phyloP scores from a whole-genome alignment of 2,888 invertebrate species.

The Macaria notata region DNA sequence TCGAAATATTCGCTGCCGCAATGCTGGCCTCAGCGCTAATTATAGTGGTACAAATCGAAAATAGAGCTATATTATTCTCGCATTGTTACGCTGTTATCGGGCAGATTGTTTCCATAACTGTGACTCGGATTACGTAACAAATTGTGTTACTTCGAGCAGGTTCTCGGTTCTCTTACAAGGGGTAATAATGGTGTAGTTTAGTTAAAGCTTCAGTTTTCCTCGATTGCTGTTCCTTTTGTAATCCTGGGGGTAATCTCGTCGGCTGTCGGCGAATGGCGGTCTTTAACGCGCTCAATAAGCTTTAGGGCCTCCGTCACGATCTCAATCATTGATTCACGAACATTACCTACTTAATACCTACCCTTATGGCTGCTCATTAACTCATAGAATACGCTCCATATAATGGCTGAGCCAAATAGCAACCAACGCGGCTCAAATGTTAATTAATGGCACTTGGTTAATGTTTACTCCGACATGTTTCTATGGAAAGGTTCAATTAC shows the following conservation, averaged over 20 bases:
- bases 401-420: no score
- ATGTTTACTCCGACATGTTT: no score
- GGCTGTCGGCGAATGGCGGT: conserved; percentile 48
- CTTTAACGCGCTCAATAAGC: conserved; percentile 48
- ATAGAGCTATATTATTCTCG: conserved; percentile 53
- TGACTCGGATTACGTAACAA: conserved; percentile 55
- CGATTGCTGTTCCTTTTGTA: conserved; percentile 49
- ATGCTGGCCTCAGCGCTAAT: conserved; percentile 42
- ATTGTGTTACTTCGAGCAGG: conserved; percentile 47
- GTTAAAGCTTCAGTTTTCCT: conserved; percentile 47
- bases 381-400: no score
- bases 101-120: conserved; percentile 64
- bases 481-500: no score
- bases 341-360: conserved; percentile 5
- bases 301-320: conserved; percentile 32
- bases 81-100: conserved; percentile 52
- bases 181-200: conserved; percentile 54
- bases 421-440: no score
- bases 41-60: conserved; percentile 50
- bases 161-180: conserved; percentile 33
- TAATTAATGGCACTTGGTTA: no score
- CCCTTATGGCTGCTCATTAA: neutral
- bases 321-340: conserved; percentile 30
- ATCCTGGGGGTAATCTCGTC: conserved; percentile 54
- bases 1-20: conserved; percentile 34